A percentile compares a stretch with the other conserved stretches of the same genome.
Conservation (phyloP, 1,140 invertebrate species). For the Achroia grisella region DNA sequence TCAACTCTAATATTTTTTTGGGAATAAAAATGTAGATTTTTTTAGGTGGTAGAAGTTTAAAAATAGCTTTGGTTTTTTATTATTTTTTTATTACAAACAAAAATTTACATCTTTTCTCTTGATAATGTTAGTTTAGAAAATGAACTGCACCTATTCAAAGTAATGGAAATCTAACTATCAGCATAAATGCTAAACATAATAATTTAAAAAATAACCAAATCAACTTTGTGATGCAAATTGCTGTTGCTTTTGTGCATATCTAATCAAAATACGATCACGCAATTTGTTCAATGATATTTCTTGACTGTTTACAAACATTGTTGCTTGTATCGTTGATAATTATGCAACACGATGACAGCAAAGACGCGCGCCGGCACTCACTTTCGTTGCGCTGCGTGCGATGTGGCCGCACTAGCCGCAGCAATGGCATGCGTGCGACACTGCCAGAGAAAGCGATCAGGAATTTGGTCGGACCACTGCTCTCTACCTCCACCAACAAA, state of each 20-base stretch:
- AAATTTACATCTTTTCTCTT: too few relatives aligned
- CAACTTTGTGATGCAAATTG: slow-evolving; percentile 4
- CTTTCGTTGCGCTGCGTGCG: slow-evolving; percentile 58
- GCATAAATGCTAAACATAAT: too few relatives aligned
- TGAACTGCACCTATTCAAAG: too few relatives aligned
- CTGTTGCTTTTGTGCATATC: slow-evolving; percentile 24
- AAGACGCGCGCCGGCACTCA: slow-evolving; percentile 40
- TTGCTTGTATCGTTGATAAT: slow-evolving; percentile 59
- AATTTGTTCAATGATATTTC: slow-evolving; percentile 30
- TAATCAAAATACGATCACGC: slow-evolving; percentile 50
- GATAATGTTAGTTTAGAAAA: too few relatives aligned
- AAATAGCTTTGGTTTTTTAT: too few relatives aligned
- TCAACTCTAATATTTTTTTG: too few relatives aligned
- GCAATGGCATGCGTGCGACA: slow-evolving; percentile 9
- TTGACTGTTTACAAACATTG: slow-evolving; percentile 68
- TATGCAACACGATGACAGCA: slow-evolving; percentile 64
- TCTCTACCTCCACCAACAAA: slow-evolving; percentile 11
- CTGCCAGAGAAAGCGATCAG: slow-evolving; percentile 64
- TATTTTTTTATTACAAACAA: too few relatives aligned
- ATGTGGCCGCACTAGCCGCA: background rate
- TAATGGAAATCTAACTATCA: too few relatives aligned
- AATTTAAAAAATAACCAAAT: too few relatives aligned
- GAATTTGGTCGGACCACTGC: slow-evolving; percentile 55
- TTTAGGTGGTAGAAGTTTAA: too few relatives aligned
- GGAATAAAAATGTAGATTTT: too few relatives aligned